Evolutionary conservation across 64 coral and sea anemone genomes (phyloP), one percentile per base, ranked within the genome.

Genomic region (Stylophora pistillata): DNA sequence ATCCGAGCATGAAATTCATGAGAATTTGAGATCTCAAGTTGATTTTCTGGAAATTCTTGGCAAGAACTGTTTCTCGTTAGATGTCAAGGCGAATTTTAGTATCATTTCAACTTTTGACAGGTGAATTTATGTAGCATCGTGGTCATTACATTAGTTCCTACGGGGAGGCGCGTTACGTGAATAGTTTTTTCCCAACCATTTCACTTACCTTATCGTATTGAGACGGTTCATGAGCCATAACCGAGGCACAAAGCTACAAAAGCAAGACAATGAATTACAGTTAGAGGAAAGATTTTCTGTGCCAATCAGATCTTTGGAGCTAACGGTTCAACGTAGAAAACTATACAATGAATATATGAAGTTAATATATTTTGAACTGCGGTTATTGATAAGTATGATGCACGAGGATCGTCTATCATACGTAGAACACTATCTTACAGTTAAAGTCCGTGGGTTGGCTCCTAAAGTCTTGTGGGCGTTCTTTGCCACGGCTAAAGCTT

Each of bases 401-500:
- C 15, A 57, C 9, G 15, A 23, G 59, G 21, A 65, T 23, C 20
- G 25, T 23, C 2, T 18, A 23, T 0, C 5, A 65, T 4, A n/a
- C 20, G 18, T 23, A 9, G 62, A 20, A 23, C 2, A 65, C 20
- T 25, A 13, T 82, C 91, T 86, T 93, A 98, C 96, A 30, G 93
- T 91, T 63, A 87, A 81, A 16, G 97, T 99, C 64, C 97, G 86
- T 14, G 97, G 88, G 79, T 92, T 99, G 9, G 74, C 54, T 28
- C 97, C 97, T 33, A 95, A 82, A 64, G 93, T 90, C 73, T 99
- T 99, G 83, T 95, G 97, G 4, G 90, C 78, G 57, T 99, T 99
- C 82, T 95, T 99, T 4, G 97, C 97, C 30, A 95, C 91, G 78
- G 78, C 81, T 58, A 95, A 18, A 18, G 97, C 97, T 55, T 99